phyloP scores from a whole-genome alignment of 2,797 vertebrate genomes.

The Poecilia picta region DNA sequence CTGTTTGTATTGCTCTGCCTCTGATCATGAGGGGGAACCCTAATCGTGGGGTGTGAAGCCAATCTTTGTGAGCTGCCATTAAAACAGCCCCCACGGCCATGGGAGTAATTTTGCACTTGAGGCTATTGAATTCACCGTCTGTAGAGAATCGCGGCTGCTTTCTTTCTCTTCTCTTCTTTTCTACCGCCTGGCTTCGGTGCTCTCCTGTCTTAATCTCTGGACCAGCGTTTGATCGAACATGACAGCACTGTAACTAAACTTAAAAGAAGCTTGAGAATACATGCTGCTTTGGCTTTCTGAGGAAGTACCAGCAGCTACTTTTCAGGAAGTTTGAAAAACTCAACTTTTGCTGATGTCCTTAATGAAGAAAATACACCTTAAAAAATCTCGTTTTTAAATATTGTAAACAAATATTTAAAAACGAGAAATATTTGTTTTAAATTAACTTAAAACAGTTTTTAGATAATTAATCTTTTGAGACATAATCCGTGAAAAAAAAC shows the following conservation, averaged over 20 bases:
- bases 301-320: slow-evolving; percentile 67
- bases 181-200: slow-evolving; percentile 67
- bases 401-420: too few relatives aligned
- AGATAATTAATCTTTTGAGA: too few relatives aligned
- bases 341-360: slow-evolving; percentile 54
- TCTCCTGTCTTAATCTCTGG: slow-evolving; percentile 63
- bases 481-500: too few relatives aligned
- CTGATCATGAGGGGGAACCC: slow-evolving; percentile 80
- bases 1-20: slow-evolving; percentile 78
- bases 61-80: slow-evolving; percentile 81
- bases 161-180: slow-evolving; percentile 4
- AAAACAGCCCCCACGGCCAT: slow-evolving; percentile 78
- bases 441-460: too few relatives aligned
- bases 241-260: slow-evolving; percentile 76
- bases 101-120: slow-evolving; percentile 73
- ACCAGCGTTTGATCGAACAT: slow-evolving; percentile 74
- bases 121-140: slow-evolving; percentile 79
- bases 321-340: slow-evolving; percentile 56
- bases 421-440: too few relatives aligned
- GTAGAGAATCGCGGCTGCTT: slow-evolving; percentile 68
- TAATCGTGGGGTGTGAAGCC: slow-evolving; percentile 78
- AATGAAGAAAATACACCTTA: not conserved
- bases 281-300: slow-evolving; percentile 71
- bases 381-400: not conserved
- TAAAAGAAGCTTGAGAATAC: slow-evolving; percentile 69